A percentile compares a stretch with the other conserved stretches of the same genome.
phyloP scores from a whole-genome alignment of 2,113 vertebrate species.

The Brienomyrus brachyistius region DNA sequence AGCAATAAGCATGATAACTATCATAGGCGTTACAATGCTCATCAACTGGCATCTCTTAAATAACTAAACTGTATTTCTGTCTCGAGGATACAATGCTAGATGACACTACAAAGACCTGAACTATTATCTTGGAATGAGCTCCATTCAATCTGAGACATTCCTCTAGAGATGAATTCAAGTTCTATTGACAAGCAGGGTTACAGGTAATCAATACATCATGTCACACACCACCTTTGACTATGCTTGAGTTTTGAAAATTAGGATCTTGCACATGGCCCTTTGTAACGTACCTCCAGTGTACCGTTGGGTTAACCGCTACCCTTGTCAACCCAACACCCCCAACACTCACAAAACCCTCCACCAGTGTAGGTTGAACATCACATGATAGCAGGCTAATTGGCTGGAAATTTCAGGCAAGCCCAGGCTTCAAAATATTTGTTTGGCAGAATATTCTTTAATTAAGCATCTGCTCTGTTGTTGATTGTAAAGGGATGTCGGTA shows the following conservation, averaged over 20 bases:
- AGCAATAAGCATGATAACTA: neutral
- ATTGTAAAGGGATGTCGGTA: neutral
- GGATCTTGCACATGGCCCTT: neutral
- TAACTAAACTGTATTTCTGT: neutral
- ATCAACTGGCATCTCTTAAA: neutral
- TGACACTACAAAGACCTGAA: neutral
- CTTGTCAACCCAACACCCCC: neutral
- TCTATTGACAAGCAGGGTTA: neutral
- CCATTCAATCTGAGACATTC: neutral
- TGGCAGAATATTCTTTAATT: slow-evolving; percentile 6
- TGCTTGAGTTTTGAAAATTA: neutral
- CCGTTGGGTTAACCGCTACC: neutral
- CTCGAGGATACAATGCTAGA: neutral
- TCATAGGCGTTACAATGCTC: neutral
- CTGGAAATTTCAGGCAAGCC: neutral
- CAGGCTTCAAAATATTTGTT: neutral
- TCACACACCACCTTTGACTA: neutral
- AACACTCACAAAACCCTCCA: neutral
- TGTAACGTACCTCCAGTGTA: neutral
- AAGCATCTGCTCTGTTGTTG: neutral
- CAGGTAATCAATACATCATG: neutral
- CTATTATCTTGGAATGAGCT: neutral
- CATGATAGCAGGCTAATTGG: neutral
- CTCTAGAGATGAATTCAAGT: neutral
- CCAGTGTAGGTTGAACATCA: neutral